Evolutionary conservation across 2,888 invertebrate genomes (phyloP), one percentile per base, ranked within the genome.

Genomic region (Anoplius nigerrimus): DNA sequence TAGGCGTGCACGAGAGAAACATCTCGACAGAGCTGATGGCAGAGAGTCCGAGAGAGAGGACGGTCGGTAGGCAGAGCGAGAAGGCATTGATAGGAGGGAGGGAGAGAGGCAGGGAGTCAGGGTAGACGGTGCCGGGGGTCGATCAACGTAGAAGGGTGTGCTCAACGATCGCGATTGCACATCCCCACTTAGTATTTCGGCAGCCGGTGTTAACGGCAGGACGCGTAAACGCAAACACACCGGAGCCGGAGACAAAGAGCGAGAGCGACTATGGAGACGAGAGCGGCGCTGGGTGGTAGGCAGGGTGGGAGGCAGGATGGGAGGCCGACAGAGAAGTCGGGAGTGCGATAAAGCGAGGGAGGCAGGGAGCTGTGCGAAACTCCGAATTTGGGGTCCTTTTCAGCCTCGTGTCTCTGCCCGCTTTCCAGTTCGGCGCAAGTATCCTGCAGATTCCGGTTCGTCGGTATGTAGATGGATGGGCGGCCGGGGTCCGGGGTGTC

Each of bases 161-260:
- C 69, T 72, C 75, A 60, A 72, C 72, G 78, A 74, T 79, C 78
- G 81, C 84, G 72, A 80, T 72, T 81, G 74, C 78, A 74, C 80
- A 68, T 74, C 68, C 74, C 73, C 67, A 72, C 76, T 82, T 74
- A 72, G 78, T 79, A 78, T 81, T 83, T 81, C 78, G 75, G 72
- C 75, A 70, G 73, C 63, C 74, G 74, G 74, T 68, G 81, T 78
- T 82, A 81, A 80, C 77, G 73, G 74, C 69, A 75, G 73, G 63
- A 72, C 77, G 75, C 79, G 81, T 81, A 77, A 82, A 80, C 64
- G 79, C 80, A 79, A 82, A 84, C 80, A 79, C 52, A 56, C 42
- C 21, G n/a, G 22, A 54, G 21, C 21, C 22, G 54, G 54, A 63
- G 62, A 57, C 58, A 64, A 57, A 27, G 34, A 34, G 4, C 34